phyloP scores from a whole-genome alignment of 2,113 vertebrate species.

The Phyllopteryx taeniolatus region DNA sequence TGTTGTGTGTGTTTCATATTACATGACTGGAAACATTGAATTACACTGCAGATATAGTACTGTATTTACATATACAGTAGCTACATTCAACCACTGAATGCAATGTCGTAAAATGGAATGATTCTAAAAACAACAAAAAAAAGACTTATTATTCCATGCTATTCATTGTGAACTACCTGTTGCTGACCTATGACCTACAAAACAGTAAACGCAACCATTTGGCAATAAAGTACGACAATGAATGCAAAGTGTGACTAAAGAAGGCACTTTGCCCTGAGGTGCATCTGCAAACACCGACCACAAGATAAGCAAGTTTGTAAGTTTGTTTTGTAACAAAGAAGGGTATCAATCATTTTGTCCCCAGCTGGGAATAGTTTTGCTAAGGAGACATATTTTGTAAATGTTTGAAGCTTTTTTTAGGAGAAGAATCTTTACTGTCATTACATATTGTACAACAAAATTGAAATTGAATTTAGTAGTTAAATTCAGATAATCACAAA shows the following conservation, averaged over 20 bases:
- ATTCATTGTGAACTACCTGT: not conserved
- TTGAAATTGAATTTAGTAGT: not conserved
- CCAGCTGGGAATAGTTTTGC: not conserved
- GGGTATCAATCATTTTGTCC: not conserved
- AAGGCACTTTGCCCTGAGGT: constrained; percentile 46
- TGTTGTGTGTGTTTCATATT: not conserved
- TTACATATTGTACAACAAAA: not conserved
- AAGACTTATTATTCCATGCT: not conserved
- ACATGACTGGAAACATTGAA: not conserved
- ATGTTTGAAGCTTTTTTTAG: not conserved
- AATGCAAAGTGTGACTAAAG: constrained; percentile 26
- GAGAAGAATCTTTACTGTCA: not conserved
- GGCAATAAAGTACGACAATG: constrained; percentile 7
- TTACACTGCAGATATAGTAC: not conserved
- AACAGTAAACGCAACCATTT: not conserved
- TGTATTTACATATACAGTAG: too few relatives aligned
- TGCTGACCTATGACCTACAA: not conserved
- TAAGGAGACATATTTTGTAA: not conserved
- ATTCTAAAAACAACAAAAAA: not conserved
- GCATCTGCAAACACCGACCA: constrained; percentile 15
- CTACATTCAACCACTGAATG: not conserved
- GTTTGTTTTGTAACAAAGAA: not conserved
- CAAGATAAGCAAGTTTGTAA: not conserved
- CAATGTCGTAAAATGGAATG: not conserved
- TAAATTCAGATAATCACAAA: not conserved